Conservation (phyloP, 2,113 vertebrate genomes). For the Tursiops truncatus region DNA sequence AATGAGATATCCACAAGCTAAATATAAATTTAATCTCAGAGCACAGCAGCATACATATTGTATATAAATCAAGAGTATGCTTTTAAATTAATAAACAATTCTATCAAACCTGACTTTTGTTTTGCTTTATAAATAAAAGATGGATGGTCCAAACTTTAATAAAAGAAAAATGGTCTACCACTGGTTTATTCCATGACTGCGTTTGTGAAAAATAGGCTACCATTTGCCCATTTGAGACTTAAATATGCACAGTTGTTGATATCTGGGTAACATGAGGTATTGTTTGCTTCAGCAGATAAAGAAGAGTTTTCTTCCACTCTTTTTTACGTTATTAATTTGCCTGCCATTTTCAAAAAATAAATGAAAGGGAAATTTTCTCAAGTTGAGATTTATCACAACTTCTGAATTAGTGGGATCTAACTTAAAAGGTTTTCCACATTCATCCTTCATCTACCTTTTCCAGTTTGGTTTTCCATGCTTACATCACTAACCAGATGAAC, state of each 20-base stretch:
- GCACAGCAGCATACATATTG: neutral
- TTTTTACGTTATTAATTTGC: conserved; percentile 36
- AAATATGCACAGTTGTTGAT: neutral
- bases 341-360: neutral
- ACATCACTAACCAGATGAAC: neutral
- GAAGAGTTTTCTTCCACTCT: neutral
- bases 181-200: neutral
- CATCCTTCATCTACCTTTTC: neutral
- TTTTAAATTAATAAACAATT: conserved; percentile 32
- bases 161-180: neutral
- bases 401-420: neutral
- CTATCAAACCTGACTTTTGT: neutral
- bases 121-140: conserved; percentile 48
- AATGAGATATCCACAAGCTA: neutral
- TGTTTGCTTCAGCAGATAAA: neutral
- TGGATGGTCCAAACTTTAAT: neutral
- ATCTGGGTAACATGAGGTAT: neutral
- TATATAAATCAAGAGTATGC: neutral
- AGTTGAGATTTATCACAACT: neutral
- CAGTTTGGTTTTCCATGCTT: neutral
- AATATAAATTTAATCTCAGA: neutral
- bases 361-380: neutral
- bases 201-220: neutral
- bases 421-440: neutral
- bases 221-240: neutral